phyloP scores from a whole-genome alignment of 2,797 vertebrate genomes.

The Thamnophis elegans region DNA sequence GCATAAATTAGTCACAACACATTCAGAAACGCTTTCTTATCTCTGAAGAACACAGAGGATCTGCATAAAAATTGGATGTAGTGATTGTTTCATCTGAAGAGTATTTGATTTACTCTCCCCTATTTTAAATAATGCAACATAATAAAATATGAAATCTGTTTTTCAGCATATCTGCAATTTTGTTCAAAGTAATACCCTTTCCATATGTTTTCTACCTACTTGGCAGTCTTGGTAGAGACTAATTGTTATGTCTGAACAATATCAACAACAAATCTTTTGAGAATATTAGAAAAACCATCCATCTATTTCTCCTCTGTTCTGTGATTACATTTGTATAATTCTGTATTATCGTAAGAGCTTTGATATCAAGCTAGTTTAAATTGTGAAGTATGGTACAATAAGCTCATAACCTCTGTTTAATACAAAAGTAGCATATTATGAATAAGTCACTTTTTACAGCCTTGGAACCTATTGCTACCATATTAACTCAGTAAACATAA shows the following conservation, averaged over 20 bases:
- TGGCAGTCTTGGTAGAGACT: conserved; percentile 52
- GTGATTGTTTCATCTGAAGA: conserved; percentile 42
- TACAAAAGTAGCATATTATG: conserved; percentile 62
- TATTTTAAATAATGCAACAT: conserved; percentile 65
- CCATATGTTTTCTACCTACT: conserved; percentile 36
- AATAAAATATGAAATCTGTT: conserved; percentile 42
- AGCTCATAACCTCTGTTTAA: conserved; percentile 68
- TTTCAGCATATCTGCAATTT: conserved; percentile 55
- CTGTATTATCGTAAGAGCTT: conserved; percentile 70
- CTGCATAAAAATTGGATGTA: conserved; percentile 60
- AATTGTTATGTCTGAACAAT: conserved; percentile 49
- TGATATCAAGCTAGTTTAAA: conserved; percentile 74
- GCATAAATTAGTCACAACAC: conserved; percentile 60
- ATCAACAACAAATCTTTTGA: conserved; percentile 55
- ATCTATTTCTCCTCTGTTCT: conserved; percentile 66
- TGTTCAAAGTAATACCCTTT: conserved; percentile 46
- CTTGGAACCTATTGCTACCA: conserved; percentile 45
- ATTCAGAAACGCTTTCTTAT: conserved; percentile 55
- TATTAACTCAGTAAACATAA: conserved; percentile 66
- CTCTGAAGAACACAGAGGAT: conserved; percentile 36
- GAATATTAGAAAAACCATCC: conserved; percentile 61
- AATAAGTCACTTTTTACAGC: conserved; percentile 56
- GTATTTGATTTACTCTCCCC: conserved; percentile 46
- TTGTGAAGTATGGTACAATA: conserved; percentile 70
- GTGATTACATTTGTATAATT: conserved; percentile 74